These are phyloP conservation scores for Anthrax anthrax DNA, from an alignment of 2,888 invertebrate species.

Conservation along the genomic window DNA sequence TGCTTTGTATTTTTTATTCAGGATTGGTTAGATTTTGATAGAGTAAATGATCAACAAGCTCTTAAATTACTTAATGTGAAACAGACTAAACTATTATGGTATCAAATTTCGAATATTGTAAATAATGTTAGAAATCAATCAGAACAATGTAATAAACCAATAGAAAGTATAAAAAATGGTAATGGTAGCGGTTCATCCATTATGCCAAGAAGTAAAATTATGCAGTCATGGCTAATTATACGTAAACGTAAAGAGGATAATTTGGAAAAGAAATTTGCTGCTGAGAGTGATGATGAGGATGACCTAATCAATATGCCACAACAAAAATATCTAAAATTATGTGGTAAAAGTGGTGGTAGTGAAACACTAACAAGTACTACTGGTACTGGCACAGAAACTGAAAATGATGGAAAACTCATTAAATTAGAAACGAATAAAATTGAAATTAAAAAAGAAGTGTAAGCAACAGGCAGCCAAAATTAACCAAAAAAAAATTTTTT, in stretches of 20 bases:
- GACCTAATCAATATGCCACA: background rate
- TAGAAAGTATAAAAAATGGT: constrained; percentile 13
- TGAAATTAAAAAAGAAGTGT: no score
- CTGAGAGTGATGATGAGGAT: constrained; percentile 1
- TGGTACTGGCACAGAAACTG: background rate
- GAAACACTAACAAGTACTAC: background rate
- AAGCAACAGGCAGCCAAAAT: no score
- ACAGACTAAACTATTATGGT: constrained; percentile 42
- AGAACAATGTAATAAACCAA: constrained; percentile 41
- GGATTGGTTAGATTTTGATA: constrained; percentile 52
- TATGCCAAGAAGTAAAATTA: constrained; percentile 17
- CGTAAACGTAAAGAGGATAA: constrained; percentile 14
- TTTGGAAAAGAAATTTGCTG: background rate
- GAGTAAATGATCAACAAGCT: constrained; percentile 37
- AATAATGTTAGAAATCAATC: constrained; percentile 59
- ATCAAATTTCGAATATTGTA: constrained; percentile 54
- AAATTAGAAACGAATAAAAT: no score
- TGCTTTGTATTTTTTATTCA: constrained; percentile 21
- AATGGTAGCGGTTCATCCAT: background rate
- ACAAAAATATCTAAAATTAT: background rate
- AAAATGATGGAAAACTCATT: background rate
- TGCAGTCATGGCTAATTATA: constrained; percentile 24
- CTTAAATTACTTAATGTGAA: constrained; percentile 36
- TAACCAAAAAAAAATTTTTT: no score
- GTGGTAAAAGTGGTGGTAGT: background rate